Conservation (phyloP, 2,113 vertebrate genomes). For the Salvelinus sp. region DNA sequence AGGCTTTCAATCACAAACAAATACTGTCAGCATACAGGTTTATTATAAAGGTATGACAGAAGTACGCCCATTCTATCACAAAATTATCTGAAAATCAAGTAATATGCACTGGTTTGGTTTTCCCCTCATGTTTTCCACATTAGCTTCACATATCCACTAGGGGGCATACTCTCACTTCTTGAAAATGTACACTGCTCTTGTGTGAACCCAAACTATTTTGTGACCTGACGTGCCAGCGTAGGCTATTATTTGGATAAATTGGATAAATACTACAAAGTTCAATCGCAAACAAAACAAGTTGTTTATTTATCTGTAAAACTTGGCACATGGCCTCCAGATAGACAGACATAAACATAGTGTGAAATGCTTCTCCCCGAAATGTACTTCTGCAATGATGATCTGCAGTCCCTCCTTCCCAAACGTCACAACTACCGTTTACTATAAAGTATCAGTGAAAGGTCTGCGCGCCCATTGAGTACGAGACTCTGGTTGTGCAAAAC, state of each 20-base stretch:
- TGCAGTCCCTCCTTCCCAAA: slow-evolving; percentile 69
- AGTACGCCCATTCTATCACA: background rate
- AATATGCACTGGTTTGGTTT: background rate
- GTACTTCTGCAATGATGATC: slow-evolving; percentile 13
- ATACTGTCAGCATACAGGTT: no score
- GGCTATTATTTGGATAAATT: no score
- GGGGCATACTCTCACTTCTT: slow-evolving; percentile 20
- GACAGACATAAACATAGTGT: background rate
- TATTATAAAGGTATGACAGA: no score
- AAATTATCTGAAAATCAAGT: background rate
- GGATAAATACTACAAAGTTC: no score
- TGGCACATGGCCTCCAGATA: background rate
- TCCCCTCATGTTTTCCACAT: background rate
- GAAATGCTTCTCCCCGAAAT: background rate
- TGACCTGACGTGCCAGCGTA: background rate
- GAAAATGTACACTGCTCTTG: background rate
- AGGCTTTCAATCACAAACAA: no score
- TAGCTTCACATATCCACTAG: slow-evolving; percentile 17
- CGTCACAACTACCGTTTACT: slow-evolving; percentile 77
- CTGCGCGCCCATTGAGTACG: slow-evolving; percentile 58
- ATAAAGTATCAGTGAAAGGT: slow-evolving; percentile 78
- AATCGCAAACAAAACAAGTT: background rate
- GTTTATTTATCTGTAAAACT: background rate
- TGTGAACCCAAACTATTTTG: background rate
- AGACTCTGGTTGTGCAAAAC: slow-evolving; percentile 61